Evolutionary conservation across 2,797 vertebrate species (phyloP).

Genomic region (Mycteria americana): DNA sequence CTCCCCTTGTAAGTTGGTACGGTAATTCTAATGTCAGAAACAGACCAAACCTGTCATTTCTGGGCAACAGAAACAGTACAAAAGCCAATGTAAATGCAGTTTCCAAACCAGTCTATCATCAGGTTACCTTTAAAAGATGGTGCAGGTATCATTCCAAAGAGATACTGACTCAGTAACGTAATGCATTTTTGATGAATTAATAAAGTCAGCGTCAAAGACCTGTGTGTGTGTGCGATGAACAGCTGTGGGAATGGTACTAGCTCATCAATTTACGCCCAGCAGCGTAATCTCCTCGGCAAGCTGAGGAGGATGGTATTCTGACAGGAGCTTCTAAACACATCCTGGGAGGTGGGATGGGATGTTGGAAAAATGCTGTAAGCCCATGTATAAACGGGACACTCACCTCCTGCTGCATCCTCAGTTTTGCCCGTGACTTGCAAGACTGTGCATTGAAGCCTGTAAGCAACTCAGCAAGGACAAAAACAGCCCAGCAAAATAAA

Average conservation of each 20-base stretch:
- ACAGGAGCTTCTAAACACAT: background rate
- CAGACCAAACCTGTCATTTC: background rate
- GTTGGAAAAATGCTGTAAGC: background rate
- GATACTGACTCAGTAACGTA: background rate
- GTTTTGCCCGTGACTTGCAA: background rate
- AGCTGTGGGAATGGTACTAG: rapidly evolving
- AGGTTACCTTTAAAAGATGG: background rate
- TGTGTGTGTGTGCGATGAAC: rapidly evolving
- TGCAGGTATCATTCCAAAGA: background rate
- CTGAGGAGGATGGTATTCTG: background rate
- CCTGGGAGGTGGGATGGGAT: background rate
- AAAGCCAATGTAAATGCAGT: background rate
- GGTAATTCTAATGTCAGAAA: no score
- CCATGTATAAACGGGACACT: no score
- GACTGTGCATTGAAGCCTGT: background rate
- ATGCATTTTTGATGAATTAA: background rate
- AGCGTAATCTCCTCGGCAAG: background rate
- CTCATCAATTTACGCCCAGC: background rate
- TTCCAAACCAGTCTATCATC: background rate
- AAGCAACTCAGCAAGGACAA: background rate
- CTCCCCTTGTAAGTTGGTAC: background rate
- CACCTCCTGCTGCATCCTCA: background rate
- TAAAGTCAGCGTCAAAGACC: background rate
- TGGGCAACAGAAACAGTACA: background rate
- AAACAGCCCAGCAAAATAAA: background rate